These are phyloP conservation scores for Gymnopithys bicolor DNA, from an alignment of 2,797 vertebrate genomes.

Conservation along the genomic window DNA sequence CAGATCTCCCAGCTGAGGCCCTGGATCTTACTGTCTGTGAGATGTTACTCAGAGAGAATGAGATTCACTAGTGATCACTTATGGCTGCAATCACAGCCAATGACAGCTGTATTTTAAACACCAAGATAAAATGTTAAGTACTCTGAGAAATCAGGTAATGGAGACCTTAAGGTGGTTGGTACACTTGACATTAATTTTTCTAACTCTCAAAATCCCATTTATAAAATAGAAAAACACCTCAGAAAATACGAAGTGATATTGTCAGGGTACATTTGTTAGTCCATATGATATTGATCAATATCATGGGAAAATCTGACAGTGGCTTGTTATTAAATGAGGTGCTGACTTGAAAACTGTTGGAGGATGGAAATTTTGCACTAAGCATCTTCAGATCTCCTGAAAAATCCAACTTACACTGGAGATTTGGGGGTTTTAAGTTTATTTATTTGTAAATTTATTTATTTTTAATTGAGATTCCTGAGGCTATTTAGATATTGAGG, in stretches of 20 bases:
- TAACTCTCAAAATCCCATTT: neutral
- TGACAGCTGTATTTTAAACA: neutral
- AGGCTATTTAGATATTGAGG: neutral
- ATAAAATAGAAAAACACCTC: neutral
- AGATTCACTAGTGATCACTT: neutral
- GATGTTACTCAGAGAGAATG: neutral
- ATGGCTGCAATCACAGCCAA: neutral
- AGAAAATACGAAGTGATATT: neutral
- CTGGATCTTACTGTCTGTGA: neutral
- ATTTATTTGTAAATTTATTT: neutral
- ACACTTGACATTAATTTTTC: neutral
- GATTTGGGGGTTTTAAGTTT: too few species aligned
- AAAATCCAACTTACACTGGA: neutral
- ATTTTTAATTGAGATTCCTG: neutral
- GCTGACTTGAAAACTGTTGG: neutral
- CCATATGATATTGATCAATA: neutral
- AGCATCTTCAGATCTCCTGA: neutral
- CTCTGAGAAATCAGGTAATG: neutral
- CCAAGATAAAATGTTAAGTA: neutral
- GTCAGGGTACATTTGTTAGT: neutral
- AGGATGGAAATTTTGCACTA: neutral
- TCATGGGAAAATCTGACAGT: neutral
- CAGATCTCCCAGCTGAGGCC: neutral
- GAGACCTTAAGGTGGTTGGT: neutral
- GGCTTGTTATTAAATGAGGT: neutral